These are phyloP conservation scores for Zaprionus vittiger DNA, from an alignment of 1,140 invertebrate species.

Conservation along the genomic window DNA sequence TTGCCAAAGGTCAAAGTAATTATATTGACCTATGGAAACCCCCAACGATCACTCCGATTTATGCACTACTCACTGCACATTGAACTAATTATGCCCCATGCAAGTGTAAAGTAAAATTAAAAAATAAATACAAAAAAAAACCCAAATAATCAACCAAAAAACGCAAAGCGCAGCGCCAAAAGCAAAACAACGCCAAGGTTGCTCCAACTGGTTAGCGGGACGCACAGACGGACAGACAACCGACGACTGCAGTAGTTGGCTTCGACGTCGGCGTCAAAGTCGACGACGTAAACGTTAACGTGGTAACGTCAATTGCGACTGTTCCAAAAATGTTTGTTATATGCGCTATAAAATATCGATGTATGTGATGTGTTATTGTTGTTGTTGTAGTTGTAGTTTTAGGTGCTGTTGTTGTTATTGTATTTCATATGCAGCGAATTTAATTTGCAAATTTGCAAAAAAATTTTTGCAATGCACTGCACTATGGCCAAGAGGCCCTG, in stretches of 20 bases:
- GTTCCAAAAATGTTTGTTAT: constrained; percentile 61
- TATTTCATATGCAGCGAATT: constrained; percentile 50
- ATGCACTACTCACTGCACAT: background rate
- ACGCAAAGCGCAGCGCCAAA: constrained; percentile 58
- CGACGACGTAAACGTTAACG: constrained; percentile 38
- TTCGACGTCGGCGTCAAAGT: constrained; percentile 28
- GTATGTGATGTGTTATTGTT: background rate
- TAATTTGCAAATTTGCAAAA: constrained; percentile 64
- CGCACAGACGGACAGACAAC: background rate
- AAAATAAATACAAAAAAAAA: constrained; percentile 40
- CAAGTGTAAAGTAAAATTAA: constrained; percentile 33
- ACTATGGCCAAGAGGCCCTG: constrained; percentile 55
- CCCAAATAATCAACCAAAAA: constrained; percentile 40
- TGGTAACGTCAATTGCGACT: constrained; percentile 54
- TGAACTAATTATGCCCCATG: constrained; percentile 30
- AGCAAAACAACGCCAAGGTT: constrained; percentile 71
- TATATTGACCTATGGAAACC: background rate
- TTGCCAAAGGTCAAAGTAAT: background rate
- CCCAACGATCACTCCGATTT: background rate
- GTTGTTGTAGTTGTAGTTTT: constrained; percentile 12
- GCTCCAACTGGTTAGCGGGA: constrained; percentile 70
- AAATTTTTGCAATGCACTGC: constrained; percentile 72
- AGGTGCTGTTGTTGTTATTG: constrained; percentile 40
- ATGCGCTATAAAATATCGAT: constrained; percentile 31
- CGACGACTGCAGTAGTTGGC: background rate